Conservation (phyloP, 2,797 vertebrate genomes). For the Leptatherina wallacei region DNA sequence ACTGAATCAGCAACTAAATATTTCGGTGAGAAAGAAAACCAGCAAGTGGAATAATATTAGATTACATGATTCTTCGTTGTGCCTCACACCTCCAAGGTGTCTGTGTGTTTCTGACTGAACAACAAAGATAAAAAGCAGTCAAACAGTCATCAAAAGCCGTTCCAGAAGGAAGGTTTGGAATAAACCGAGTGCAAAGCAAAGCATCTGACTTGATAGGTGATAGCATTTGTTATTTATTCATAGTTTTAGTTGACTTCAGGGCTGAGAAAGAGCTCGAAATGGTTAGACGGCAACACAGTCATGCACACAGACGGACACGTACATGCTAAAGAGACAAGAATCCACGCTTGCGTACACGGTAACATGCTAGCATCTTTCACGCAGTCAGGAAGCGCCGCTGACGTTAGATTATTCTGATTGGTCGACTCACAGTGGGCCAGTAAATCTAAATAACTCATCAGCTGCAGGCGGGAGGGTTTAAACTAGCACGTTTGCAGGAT, state of each 20-base stretch:
- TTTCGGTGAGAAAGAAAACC: conserved; percentile 11
- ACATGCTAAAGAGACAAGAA: conserved; percentile 66
- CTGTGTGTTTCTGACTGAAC: conserved; percentile 36
- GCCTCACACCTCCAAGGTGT: conserved; percentile 18
- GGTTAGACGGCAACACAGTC: conserved; percentile 50
- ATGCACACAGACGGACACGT: conserved; percentile 63
- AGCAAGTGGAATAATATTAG: background rate
- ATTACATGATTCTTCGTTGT: background rate
- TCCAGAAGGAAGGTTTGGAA: conserved; percentile 18
- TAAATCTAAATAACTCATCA: too few species aligned
- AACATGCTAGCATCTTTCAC: conserved; percentile 34
- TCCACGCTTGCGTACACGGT: conserved; percentile 11
- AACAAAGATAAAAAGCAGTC: conserved; percentile 36
- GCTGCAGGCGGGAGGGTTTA: too few species aligned
- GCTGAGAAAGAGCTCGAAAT: background rate
- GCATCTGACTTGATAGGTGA: conserved; percentile 10
- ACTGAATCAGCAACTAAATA: conserved; percentile 14
- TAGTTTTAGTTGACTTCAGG: conserved; percentile 1
- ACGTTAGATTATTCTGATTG: background rate
- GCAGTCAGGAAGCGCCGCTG: conserved; percentile 4
- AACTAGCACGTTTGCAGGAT: too few species aligned
- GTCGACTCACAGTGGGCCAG: background rate
- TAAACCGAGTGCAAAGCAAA: conserved; percentile 8
- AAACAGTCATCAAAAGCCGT: conserved; percentile 65
- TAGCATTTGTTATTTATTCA: conserved; percentile 13